These are phyloP conservation scores for Folsomia manolachei DNA, from an alignment of 2,888 invertebrate species.

Conservation along the genomic window DNA sequence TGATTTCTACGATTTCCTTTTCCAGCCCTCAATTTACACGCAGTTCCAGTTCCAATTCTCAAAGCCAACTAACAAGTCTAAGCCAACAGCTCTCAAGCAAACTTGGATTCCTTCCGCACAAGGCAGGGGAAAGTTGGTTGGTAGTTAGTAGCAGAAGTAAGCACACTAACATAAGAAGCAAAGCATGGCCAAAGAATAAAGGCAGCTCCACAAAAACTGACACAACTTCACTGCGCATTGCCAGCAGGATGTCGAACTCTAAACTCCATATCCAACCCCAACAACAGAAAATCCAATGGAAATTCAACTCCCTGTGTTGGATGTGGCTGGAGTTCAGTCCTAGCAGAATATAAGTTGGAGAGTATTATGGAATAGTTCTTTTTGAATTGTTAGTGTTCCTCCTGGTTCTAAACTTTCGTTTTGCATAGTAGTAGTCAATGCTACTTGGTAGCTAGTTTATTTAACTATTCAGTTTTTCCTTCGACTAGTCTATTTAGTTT, in stretches of 20 bases:
- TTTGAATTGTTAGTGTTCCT: no score
- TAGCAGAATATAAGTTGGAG: no score
- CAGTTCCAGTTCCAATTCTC: slow-evolving; percentile 7
- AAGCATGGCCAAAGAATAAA: not conserved
- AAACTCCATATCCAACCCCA: not conserved
- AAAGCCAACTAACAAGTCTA: slow-evolving; percentile 3
- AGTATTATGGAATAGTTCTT: no score
- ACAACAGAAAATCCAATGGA: no score
- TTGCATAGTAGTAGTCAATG: not conserved
- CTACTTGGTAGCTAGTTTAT: not conserved
- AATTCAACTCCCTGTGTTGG: no score
- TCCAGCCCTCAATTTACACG: no score
- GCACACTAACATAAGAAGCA: not conserved
- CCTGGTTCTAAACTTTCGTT: not conserved
- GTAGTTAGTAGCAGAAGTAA: not conserved
- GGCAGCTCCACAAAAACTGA: not conserved
- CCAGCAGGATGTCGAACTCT: slow-evolving; percentile 18
- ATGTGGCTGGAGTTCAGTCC: no score
- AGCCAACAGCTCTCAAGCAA: not conserved
- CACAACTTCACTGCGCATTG: slow-evolving; percentile 21
- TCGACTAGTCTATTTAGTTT: no score
- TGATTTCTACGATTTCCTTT: no score
- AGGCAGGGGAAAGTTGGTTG: no score
- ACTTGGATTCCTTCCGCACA: no score
- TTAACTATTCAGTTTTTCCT: not conserved